Base-by-base conservation (phyloP, 2,797 vertebrate genomes). In the Tapirus indicus region DNA sequence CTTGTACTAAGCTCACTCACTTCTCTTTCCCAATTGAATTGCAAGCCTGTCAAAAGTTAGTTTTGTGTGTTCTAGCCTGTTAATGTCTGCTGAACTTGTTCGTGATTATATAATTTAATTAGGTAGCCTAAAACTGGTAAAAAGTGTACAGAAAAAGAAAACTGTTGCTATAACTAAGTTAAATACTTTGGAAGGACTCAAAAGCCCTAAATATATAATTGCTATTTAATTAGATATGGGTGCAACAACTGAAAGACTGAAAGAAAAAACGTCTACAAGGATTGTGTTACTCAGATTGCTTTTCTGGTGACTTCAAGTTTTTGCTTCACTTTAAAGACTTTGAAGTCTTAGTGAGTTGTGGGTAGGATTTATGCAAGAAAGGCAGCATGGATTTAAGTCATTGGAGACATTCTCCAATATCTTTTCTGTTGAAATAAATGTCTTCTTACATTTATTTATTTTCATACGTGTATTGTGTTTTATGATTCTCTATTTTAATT, bases 171-270 rank as follows among this genome's bases (percentile, higher is more conserved):
- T 93, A 79, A 74, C 91, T 52, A 66, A 68, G 20, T 64, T 84
- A 68, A 82, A 82, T 94, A 56, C 58, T 93, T 95, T 32, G 41
- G n/a, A 95, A 93, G 80, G 47, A 75, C 25, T 82, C 35, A 79
- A 16, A 92, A 68, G 32, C 58, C 25, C 20, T 79, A 44, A 88
- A 54, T 69, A 54, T 58, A 27, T 74, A 66, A 78, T 83, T 94
- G 58, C 32, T 74, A 2, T 71, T 29, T 75, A 91, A 64, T 72
- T 85, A 79, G 6, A 64, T 64, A 27, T 41, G n/a, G 5, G 6
- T 88, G 47, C 58, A 23, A 74, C 38, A 93, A 66, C 23, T 84
- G 44, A 94, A 88, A 80, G 38, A 62, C 11, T 69, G 16, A 72
- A 94, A 79, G 35, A 25, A 94, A 94, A 92, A 89, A 54, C 41